Evolutionary conservation across 2,113 vertebrate species (phyloP), one percentile per base, ranked within the genome.

Genomic region (Aptenodytes patagonicus): DNA sequence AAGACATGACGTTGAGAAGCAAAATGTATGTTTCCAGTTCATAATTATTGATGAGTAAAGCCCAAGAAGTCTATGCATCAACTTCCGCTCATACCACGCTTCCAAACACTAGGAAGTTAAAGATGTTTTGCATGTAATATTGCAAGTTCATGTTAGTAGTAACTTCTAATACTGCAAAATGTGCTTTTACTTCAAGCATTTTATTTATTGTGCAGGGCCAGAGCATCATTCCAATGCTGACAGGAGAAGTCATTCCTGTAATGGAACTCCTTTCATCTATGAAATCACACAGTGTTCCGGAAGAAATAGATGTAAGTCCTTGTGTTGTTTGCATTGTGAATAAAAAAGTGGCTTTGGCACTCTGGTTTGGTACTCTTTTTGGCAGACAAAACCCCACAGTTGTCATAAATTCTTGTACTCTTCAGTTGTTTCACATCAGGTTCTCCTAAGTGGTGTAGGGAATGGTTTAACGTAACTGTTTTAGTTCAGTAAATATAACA

Each of bases 231-330:
- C 99, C 99, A 65, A 98, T 99, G 98, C 98, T 99, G 70, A 99
- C 99, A 54, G 98, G 99, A 90, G 99, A 99, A 97, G 99, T 99
- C 47, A 98, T 99, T 97, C 99, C 99, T 52, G 99, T 99, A 93
- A 99, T 99, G 99, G 99, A 99, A 96, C 98, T 99, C 52, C 97
- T 99, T 96, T 99, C 99, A 65, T 99, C 99, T 54, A 99, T 99
- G 99, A 99, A 99, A 96, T 99, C 99, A 22, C 99, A 99, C 95
- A 98, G 99, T 36, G 99, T 99, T 90, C 98, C 98, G 19, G 99
- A 99, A 97, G 99, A 99, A 95, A 98, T 99, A 91, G 98, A 99
- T 97, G 99, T 99, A 98, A 99, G 99, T 95, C 72, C 42, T 87
- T 95, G 32, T 40, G 24, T 72, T 83, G 36, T 86, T 88, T 87